phyloP scores from a whole-genome alignment of 2,797 vertebrate species.

The Sebastes glaucus region DNA sequence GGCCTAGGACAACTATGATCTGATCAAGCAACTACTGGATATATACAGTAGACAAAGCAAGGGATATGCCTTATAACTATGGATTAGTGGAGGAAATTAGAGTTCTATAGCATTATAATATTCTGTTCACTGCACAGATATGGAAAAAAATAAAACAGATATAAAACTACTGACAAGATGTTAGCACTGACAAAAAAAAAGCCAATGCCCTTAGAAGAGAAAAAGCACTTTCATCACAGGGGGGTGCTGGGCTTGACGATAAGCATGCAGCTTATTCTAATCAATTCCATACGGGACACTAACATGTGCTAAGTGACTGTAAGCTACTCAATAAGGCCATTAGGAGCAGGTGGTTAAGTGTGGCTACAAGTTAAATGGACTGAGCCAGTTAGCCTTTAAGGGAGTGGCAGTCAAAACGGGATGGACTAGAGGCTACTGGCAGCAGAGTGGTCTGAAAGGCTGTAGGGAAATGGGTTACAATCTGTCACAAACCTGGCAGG shows the following conservation, averaged over 20 bases:
- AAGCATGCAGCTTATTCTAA: slow-evolving; percentile 35
- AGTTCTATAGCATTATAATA: not conserved
- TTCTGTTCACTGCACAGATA: not conserved
- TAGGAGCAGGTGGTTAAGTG: slow-evolving; percentile 68
- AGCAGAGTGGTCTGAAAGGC: slow-evolving; percentile 2
- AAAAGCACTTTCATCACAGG: slow-evolving; percentile 19
- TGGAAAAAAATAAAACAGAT: not conserved
- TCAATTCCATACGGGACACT: slow-evolving; percentile 50
- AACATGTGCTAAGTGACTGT: slow-evolving; percentile 63
- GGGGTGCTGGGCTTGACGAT: not conserved
- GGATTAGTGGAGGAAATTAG: not conserved
- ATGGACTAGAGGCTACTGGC: slow-evolving; percentile 25
- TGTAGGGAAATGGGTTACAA: slow-evolving; percentile 56
- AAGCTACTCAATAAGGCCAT: slow-evolving; percentile 55
- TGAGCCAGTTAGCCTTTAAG: slow-evolving; percentile 46
- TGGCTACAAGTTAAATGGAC: slow-evolving; percentile 52
- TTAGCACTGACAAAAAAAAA: not conserved
- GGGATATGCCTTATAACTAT: not conserved
- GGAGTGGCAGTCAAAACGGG: slow-evolving; percentile 28
- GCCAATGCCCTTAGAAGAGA: not conserved
- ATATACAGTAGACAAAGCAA: not conserved
- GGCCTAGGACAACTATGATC: not conserved
- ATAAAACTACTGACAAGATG: not conserved
- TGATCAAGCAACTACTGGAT: not conserved
- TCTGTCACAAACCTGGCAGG: slow-evolving; percentile 51